Evolutionary conservation across 2,797 vertebrate species (phyloP), one percentile per base, ranked within the genome.

Genomic region (Sebastes iracundus): DNA sequence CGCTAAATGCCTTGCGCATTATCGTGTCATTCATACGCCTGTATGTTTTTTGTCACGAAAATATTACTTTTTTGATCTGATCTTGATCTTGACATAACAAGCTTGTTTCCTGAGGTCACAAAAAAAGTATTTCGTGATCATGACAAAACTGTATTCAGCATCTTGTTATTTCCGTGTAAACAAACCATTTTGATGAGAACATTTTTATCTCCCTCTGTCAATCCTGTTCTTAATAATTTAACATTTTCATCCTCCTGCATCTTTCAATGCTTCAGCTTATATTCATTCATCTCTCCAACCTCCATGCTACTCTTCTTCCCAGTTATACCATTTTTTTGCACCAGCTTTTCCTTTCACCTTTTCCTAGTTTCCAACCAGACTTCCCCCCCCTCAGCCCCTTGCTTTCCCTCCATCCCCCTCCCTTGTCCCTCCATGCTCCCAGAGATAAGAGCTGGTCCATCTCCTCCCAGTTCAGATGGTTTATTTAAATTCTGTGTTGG

Each of bases 401-500:
- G 6, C 58, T 6, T 70, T 46, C 62, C 46, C 33, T 22, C 22
- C 32, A 42, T 64, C 60, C 30, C 52, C 53, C 12, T 12, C 25
- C 6, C 1, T 1, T 59, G 52, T 71, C 66, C 52, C 18, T 58
- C 23, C 35, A 35, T 33, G 30, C 62, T 61, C 52, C 58, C 28
- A 70, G 7, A 82, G 75, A 90, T 75, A 81, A 81, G 62, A 75
- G 58, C 55, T 38, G 27, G 18, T 70, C 32, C 69, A 67, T 83
- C 76, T 61, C 32, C 30, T 65, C 32, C 75, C 62, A 75, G 72
- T 82, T 88, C 46, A 80, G 72, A 79, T 56, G 71, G 72, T 84
- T 88, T 76, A 87, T 90, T 90, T 71, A 85, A 90, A 88, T 88
- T 87, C 74, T 73, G 46, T 82, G 77, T 59, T 79, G 83, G 80